phyloP scores from a whole-genome alignment of 2,113 vertebrate genomes.

The Rostratula benghalensis region DNA sequence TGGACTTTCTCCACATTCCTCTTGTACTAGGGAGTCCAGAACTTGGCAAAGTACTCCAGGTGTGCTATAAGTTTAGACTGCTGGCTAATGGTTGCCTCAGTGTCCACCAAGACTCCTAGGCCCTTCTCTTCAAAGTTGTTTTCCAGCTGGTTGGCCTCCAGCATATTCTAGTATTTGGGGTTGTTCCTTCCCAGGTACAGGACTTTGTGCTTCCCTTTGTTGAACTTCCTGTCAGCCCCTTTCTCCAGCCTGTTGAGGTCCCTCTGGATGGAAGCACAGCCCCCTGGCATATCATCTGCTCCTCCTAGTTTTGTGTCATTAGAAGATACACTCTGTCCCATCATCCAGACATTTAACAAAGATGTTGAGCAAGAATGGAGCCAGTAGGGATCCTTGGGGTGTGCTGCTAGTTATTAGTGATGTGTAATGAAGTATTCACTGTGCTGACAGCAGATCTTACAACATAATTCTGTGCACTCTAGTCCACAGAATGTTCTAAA shows the following conservation, averaged over 20 bases:
- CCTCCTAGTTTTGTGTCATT: neutral
- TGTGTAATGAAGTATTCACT: neutral
- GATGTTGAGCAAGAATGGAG: neutral
- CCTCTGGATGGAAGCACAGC: neutral
- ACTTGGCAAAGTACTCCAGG: neutral
- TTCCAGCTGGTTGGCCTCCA: neutral
- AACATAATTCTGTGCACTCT: neutral
- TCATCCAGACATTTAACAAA: neutral
- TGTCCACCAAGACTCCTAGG: neutral
- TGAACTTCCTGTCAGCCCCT: neutral
- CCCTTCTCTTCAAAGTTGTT: neutral
- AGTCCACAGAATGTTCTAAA: neutral
- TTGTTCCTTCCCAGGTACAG: neutral
- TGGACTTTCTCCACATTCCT: neutral
- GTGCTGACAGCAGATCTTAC: neutral
- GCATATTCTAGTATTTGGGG: neutral
- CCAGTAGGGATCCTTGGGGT: neutral
- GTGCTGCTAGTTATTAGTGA: accelerated
- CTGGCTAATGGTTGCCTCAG: neutral
- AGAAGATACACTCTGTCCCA: neutral
- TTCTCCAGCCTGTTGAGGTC: neutral
- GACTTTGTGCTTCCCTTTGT: neutral
- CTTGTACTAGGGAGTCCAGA: neutral
- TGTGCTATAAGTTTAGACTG: neutral
- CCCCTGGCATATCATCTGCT: neutral